Evolutionary conservation across 1,140 invertebrate genomes (phyloP).

Genomic region (Ostrea denselamellosa): DNA sequence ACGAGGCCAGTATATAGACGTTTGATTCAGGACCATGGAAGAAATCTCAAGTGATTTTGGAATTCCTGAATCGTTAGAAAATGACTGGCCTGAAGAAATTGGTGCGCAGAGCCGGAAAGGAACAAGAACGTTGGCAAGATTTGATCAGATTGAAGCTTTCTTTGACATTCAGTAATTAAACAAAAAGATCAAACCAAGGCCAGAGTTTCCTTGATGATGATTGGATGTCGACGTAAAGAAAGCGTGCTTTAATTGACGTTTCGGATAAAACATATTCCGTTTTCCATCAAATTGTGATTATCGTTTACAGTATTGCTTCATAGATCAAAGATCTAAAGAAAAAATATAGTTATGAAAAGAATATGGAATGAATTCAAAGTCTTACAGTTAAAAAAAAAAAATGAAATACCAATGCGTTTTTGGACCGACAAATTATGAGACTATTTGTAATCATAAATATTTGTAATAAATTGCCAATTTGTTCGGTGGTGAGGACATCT

Average conservation of each 20-base stretch:
- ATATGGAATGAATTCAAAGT: not conserved
- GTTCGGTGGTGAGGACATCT: not conserved
- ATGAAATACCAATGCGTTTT: slow-evolving; percentile 16
- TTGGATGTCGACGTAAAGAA: not conserved
- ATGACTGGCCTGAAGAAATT: slow-evolving; percentile 28
- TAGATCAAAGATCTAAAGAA: slow-evolving; percentile 6
- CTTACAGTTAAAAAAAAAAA: not conserved
- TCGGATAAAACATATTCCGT: slow-evolving; percentile 28
- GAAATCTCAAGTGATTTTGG: slow-evolving; percentile 25
- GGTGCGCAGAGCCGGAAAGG: slow-evolving; percentile 17
- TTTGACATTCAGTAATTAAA: slow-evolving; percentile 37
- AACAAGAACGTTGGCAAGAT: slow-evolving; percentile 29
- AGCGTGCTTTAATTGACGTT: slow-evolving; percentile 35
- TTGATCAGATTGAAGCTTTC: slow-evolving; percentile 34
- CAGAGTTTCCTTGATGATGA: slow-evolving; percentile 3
- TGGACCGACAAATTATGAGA: not conserved
- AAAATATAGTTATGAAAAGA: not conserved
- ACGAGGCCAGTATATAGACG: slow-evolving; percentile 11
- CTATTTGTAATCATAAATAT: slow-evolving; percentile 7
- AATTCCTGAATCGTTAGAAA: slow-evolving; percentile 33
- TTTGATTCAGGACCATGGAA: slow-evolving; percentile 33
- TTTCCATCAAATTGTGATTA: slow-evolving; percentile 38
- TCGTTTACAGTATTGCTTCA: slow-evolving; percentile 23
- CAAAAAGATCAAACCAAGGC: slow-evolving; percentile 24
- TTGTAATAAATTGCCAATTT: slow-evolving; percentile 20